These are phyloP conservation scores for Eolophus roseicapilla DNA, from an alignment of 2,113 vertebrate genomes.

Conservation along the genomic window DNA sequence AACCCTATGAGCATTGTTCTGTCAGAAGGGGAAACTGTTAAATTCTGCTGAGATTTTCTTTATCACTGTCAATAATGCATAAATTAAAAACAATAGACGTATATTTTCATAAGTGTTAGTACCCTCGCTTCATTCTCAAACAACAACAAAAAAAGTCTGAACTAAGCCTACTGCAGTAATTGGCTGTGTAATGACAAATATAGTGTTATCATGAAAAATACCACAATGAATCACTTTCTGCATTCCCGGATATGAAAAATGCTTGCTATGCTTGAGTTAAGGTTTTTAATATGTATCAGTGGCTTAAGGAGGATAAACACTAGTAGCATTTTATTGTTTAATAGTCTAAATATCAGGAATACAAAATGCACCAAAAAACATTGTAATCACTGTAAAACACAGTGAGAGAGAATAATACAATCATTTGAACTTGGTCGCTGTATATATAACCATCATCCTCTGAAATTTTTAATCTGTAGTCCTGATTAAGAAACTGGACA, in stretches of 20 bases:
- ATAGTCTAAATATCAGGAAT: not conserved
- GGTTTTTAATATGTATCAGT: not conserved
- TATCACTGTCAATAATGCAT: not conserved
- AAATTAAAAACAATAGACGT: not conserved
- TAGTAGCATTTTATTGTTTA: not conserved
- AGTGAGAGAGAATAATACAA: not conserved
- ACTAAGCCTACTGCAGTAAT: not conserved
- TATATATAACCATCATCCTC: not conserved
- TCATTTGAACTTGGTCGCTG: not conserved
- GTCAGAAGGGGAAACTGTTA: not conserved
- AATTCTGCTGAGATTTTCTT: not conserved
- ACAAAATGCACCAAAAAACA: not conserved
- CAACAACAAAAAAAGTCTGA: not conserved
- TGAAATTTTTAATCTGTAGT: not conserved
- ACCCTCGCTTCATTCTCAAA: not conserved
- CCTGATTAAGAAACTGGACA: not conserved
- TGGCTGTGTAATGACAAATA: not conserved
- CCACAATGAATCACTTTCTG: not conserved
- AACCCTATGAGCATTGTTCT: not conserved
- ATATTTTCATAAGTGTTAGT: not conserved
- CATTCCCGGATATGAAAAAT: not conserved
- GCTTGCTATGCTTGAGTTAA: not conserved
- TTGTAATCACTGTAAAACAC: not conserved
- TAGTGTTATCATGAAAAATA: not conserved
- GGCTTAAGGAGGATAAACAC: not conserved